Conservation (phyloP, 2,888 invertebrate species). For the Leucania comma region DNA sequence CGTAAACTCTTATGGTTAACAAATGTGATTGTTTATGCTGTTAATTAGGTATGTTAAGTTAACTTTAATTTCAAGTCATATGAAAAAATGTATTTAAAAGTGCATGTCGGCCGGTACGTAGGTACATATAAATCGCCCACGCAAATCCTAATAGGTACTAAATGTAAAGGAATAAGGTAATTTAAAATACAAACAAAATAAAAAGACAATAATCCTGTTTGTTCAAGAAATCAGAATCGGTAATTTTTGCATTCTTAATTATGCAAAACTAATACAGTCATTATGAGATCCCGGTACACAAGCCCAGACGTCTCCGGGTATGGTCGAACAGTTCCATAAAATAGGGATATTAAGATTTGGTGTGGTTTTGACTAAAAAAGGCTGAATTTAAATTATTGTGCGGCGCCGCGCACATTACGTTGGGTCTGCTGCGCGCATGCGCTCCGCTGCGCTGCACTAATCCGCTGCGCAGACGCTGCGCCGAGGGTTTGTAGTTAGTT, state of each 20-base stretch:
- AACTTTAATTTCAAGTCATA: no score
- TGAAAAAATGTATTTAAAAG: background rate
- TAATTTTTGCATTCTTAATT: conserved; percentile 13
- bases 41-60: no score
- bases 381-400: conserved; percentile 51
- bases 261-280: conserved; percentile 40
- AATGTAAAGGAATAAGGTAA: background rate
- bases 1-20: background rate
- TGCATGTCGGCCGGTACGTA: background rate
- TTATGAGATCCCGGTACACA: conserved; percentile 11
- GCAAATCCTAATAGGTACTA: background rate
- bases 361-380: conserved; percentile 53
- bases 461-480: conserved; percentile 72
- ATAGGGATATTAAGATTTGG: conserved; percentile 40
- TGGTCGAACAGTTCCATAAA: conserved; percentile 36
- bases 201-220: background rate
- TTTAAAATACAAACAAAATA: background rate
- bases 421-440: conserved; percentile 86
- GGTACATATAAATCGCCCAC: background rate
- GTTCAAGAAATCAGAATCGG: conserved; percentile 8
- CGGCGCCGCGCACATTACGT: conserved; percentile 86
- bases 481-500: conserved; percentile 30
- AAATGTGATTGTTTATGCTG: background rate
- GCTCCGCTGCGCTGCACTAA: conserved; percentile 80
- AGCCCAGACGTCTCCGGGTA: conserved; percentile 18